Percentiles rank a stretch among this genome's conserved stretches.
These are phyloP conservation scores for Elephas maximus DNA, from an alignment of 2,113 vertebrate genomes.

Conservation along the genomic window DNA sequence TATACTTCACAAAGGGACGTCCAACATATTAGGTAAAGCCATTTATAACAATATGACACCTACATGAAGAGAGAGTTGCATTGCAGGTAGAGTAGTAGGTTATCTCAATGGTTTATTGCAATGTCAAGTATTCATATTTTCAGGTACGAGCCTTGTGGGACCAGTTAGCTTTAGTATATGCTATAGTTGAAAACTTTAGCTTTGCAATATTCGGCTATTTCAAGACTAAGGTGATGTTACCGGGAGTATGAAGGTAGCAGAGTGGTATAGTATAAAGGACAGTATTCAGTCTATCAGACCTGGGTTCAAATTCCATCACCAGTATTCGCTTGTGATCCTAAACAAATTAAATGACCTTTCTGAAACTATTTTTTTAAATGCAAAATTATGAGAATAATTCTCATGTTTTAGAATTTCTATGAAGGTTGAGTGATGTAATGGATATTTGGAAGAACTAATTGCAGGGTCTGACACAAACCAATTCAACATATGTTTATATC, in stretches of 20 bases:
- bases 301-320: not conserved
- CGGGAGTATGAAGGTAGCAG: not conserved
- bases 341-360: not conserved
- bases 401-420: not conserved
- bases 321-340: not conserved
- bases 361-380: not conserved
- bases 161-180: not conserved
- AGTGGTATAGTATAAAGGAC: not conserved
- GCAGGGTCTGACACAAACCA: not conserved
- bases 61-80: not conserved
- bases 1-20: not conserved
- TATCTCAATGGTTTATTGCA: not conserved
- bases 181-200: not conserved
- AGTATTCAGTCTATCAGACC: not conserved
- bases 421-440: not conserved
- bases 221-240: not conserved
- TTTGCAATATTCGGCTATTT: not conserved
- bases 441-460: not conserved
- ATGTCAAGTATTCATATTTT: not conserved
- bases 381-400: not conserved
- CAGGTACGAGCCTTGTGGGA: not conserved
- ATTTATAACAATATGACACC: not conserved
- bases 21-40: not conserved
- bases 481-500: not conserved
- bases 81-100: not conserved